phyloP scores from a whole-genome alignment of 2,113 vertebrate genomes.

The Porphyrio hochstetteri region DNA sequence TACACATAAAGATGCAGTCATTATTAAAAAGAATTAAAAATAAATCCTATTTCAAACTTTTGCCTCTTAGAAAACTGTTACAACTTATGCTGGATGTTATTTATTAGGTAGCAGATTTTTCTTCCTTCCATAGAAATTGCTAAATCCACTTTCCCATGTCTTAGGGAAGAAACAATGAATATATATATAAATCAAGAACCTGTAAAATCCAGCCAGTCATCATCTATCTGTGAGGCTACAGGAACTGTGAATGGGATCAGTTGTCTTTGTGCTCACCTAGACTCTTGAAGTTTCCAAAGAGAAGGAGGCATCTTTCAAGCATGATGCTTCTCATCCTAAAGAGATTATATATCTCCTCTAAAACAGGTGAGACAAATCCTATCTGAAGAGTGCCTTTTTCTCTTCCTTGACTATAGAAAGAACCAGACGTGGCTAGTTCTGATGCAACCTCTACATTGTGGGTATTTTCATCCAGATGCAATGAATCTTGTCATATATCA shows the following conservation, averaged over 20 bases:
- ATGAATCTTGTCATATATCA: background rate
- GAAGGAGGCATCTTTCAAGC: background rate
- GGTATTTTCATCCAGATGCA: background rate
- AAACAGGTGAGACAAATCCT: background rate
- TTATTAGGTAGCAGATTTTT: background rate
- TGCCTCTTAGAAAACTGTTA: background rate
- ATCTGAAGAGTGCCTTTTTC: background rate
- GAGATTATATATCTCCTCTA: background rate
- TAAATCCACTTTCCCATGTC: background rate
- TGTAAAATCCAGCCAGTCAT: background rate
- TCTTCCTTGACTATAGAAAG: background rate
- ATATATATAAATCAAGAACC: background rate
- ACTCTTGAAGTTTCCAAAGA: background rate
- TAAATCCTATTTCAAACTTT: background rate
- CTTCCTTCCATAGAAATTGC: background rate
- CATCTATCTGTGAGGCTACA: background rate
- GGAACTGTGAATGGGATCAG: background rate
- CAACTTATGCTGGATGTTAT: background rate
- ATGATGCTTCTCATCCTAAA: background rate
- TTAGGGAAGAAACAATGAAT: background rate
- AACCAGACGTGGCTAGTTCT: background rate
- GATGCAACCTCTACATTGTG: background rate
- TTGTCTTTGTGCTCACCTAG: background rate
- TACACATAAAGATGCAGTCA: background rate
- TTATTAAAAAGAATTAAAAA: background rate